A percentile compares a stretch with the other conserved stretches of the same genome.
Evolutionary conservation across 2,797 vertebrate species (phyloP).

Genomic region (Macrochelys suwanniensis): DNA sequence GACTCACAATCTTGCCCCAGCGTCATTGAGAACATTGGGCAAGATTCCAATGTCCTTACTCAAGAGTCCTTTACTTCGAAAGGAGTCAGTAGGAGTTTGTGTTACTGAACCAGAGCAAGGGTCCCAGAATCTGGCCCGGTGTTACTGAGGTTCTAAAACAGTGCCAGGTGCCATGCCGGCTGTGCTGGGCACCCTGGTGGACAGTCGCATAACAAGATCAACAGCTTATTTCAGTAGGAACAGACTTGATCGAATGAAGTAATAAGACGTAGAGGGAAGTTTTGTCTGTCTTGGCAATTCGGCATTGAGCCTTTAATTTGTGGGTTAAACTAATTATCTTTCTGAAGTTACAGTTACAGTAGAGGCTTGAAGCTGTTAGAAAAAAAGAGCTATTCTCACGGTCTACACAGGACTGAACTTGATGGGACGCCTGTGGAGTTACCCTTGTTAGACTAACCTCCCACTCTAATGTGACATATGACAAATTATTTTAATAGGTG

Average conservation of each 20-base stretch:
- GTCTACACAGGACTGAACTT: neutral
- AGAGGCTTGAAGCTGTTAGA: neutral
- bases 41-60: neutral
- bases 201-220: neutral
- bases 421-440: neutral
- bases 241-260: neutral
- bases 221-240: neutral
- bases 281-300: neutral
- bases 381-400: neutral
- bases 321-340: neutral
- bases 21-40: neutral
- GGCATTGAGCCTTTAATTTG: neutral
- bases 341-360: neutral
- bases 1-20: neutral
- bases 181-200: neutral
- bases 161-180: accelerated
- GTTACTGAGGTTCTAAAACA: accelerated
- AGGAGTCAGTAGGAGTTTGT: accelerated
- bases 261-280: neutral
- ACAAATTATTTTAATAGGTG: neutral
- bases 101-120: accelerated
- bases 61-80: neutral
- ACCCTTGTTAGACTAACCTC: neutral
- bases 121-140: neutral
- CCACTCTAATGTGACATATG: neutral